Evolutionary conservation across 1,140 invertebrate species (phyloP), one percentile per base, ranked within the genome.

Genomic region (Bradysia coprophila): DNA sequence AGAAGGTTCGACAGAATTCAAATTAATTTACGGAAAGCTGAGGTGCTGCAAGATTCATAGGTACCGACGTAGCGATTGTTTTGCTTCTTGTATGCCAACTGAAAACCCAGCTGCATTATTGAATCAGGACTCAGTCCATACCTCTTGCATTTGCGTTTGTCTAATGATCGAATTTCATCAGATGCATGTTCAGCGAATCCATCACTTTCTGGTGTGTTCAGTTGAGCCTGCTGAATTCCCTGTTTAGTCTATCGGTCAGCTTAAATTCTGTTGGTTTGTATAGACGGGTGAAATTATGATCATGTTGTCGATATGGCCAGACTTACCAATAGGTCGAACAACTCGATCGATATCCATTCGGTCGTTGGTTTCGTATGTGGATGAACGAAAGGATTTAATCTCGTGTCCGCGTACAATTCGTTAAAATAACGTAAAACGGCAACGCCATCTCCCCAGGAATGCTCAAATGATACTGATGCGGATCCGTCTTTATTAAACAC

Each of bases 381-480:
- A 28, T 28, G 24, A 6, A 28, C 24, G 15, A 63, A 63, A 40
- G 62, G 59, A 37, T 57, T 57, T 4, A 71, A 71, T 1, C 61
- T 71, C 3, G 72, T 72, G 59, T 89, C 84, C 43, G 74, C 72
- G 55, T 73, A 81, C 11, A 92, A 71, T 55, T 94, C 93, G 63
- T 93, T 85, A 50, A 97, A 85, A 62, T 87, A 90, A 46, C 93
- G 68, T 32, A 98, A 64, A 2, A 98, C 79, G 24, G 93, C 93
- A 13, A 98, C 93, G 13, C 95, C 95, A 69, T 98, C 95, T 18
- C 95, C 95, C 94, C 94, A 98, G 0, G 92, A 83, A 69, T 98
- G 95, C 63, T 98, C 94, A 65, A 98, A 97, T 63, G 96, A 97
- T 0, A 98, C 62, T 23, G 80, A 86, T 21, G 84, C 73, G 32